These are phyloP conservation scores for Conus betulinus DNA, from an alignment of 1,140 invertebrate genomes.

Conservation along the genomic window DNA sequence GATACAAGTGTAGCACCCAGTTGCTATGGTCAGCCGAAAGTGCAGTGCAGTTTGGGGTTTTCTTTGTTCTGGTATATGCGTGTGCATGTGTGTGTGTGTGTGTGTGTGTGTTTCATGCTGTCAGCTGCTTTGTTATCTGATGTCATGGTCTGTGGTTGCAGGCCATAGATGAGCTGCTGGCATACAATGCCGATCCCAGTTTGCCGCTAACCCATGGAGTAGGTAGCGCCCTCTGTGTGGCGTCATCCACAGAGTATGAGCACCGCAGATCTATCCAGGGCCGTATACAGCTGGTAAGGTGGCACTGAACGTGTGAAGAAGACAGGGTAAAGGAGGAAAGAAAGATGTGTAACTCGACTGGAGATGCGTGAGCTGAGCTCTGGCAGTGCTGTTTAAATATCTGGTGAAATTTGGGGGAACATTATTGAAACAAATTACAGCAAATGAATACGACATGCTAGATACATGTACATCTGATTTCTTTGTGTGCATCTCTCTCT, in stretches of 20 bases:
- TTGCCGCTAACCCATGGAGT: slow-evolving; percentile 72
- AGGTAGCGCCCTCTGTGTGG: slow-evolving; percentile 73
- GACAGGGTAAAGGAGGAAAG: not conserved
- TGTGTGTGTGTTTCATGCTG: not conserved
- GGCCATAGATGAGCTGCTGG: slow-evolving; percentile 71
- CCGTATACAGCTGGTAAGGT: slow-evolving; percentile 68
- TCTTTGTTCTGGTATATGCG: too few relatives aligned
- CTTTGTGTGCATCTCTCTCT: too few relatives aligned
- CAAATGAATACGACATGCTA: too few relatives aligned
- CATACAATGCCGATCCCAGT: slow-evolving; percentile 68
- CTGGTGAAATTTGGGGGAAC: too few relatives aligned
- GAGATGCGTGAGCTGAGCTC: too few relatives aligned
- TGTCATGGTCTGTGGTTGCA: slow-evolving; percentile 35
- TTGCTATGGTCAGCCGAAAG: too few relatives aligned
- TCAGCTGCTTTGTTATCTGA: too few relatives aligned
- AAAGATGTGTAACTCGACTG: not conserved
- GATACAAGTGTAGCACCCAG: too few relatives aligned
- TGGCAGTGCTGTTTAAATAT: too few relatives aligned
- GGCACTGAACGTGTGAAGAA: not conserved
- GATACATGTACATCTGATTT: too few relatives aligned
- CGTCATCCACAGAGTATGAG: slow-evolving; percentile 71
- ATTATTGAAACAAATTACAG: too few relatives aligned
- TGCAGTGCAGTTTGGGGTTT: too few relatives aligned
- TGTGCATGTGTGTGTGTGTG: not conserved
- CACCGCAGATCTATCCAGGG: slow-evolving; percentile 62